phyloP scores from a whole-genome alignment of 2,888 invertebrate genomes.

The Diarsia dahlii region DNA sequence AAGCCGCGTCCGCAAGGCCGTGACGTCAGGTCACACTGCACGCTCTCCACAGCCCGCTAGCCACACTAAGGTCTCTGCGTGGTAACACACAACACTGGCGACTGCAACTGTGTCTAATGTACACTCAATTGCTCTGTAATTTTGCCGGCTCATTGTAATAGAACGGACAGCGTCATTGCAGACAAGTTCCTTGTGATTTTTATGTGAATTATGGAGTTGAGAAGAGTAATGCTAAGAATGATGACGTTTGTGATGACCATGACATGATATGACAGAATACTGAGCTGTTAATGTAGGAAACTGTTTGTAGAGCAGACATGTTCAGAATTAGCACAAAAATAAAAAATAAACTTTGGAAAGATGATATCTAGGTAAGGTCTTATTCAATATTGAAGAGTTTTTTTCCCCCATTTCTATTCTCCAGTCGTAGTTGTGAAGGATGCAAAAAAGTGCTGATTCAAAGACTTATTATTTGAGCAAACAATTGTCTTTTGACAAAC shows the following conservation, averaged over 20 bases:
- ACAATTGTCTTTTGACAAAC: background rate
- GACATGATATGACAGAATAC: background rate
- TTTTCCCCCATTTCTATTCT: background rate
- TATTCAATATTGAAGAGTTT: background rate
- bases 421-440: no score
- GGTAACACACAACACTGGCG: conserved; percentile 39
- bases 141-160: conserved; percentile 55
- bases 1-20: conserved; percentile 51
- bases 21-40: conserved; percentile 63
- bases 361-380: background rate
- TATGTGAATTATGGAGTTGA: conserved; percentile 42
- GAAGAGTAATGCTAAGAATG: background rate
- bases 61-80: conserved; percentile 54
- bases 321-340: background rate
- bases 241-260: background rate
- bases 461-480: background rate
- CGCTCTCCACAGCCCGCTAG: conserved; percentile 52
- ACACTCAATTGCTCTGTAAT: conserved; percentile 59
- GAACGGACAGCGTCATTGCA: conserved; percentile 40
- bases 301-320: no score
- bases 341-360: background rate
- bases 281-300: background rate
- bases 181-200: conserved; percentile 10
- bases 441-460: background rate
- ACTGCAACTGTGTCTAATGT: conserved; percentile 57